A percentile compares a stretch with the other conserved stretches of the same genome.
Evolutionary conservation across 2,113 vertebrate species (phyloP).

Genomic region (Mellivora capensis): DNA sequence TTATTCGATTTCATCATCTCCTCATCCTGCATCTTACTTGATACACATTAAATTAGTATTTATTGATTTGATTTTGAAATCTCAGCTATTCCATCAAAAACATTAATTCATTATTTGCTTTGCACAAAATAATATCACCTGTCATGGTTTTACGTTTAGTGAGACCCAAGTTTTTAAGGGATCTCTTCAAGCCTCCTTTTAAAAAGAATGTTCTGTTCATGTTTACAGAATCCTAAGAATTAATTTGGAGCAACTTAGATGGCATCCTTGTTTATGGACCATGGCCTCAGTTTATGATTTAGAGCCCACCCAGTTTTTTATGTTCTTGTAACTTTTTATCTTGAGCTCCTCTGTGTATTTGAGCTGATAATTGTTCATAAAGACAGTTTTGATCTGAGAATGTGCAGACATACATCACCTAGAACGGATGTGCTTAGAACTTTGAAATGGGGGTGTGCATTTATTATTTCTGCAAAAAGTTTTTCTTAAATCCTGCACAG

Average conservation of each 20-base stretch:
- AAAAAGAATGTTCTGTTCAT: background rate
- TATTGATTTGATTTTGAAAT: constrained; percentile 13
- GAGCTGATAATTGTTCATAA: background rate
- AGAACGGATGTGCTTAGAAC: background rate
- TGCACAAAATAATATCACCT: background rate
- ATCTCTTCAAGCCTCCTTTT: background rate
- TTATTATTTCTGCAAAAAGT: background rate
- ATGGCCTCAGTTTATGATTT: background rate
- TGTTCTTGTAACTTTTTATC: background rate
- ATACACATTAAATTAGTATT: background rate
- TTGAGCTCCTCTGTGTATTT: background rate
- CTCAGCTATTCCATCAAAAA: background rate
- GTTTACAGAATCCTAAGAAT: background rate
- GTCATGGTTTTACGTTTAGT: background rate
- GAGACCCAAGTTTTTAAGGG: background rate
- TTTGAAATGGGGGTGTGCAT: background rate
- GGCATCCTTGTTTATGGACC: background rate
- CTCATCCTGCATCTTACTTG: background rate
- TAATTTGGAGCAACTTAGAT: background rate
- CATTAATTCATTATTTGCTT: background rate
- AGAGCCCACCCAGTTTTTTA: background rate
- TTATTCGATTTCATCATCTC: background rate
- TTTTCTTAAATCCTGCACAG: background rate
- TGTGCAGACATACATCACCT: background rate
- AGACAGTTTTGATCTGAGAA: background rate